A percentile compares a stretch with the other conserved stretches of the same genome.
These are phyloP conservation scores for Pseudomyrmex flavicornis DNA, from an alignment of 1,140 invertebrate genomes.

Conservation along the genomic window DNA sequence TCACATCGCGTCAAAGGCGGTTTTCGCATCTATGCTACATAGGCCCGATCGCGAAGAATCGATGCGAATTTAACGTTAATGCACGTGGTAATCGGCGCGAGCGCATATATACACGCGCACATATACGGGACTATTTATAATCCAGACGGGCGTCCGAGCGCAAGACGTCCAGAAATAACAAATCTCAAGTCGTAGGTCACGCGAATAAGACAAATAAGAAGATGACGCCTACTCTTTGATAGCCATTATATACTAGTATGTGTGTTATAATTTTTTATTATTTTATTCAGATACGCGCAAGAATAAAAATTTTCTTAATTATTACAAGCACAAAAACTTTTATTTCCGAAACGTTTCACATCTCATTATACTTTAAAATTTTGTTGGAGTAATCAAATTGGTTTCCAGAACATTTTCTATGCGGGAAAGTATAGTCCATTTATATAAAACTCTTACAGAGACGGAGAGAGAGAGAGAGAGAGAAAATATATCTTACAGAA, in stretches of 20 bases:
- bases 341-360: background rate
- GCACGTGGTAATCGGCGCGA: constrained; percentile 47
- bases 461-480: too few relatives aligned
- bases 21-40: constrained; percentile 9
- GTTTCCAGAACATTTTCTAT: too few relatives aligned
- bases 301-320: background rate
- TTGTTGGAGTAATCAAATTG: too few relatives aligned
- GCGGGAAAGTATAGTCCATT: too few relatives aligned
- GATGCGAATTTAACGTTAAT: constrained; percentile 48
- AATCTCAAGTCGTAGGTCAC: constrained; percentile 45
- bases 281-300: constrained; percentile 5
- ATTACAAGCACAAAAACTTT: background rate
- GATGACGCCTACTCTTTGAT: constrained; percentile 20
- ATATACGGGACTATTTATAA: constrained; percentile 46
- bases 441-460: too few relatives aligned
- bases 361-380: background rate
- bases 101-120: too few relatives aligned
- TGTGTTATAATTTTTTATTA: background rate
- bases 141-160: constrained; percentile 22
- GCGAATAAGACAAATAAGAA: constrained; percentile 45
- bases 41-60: constrained; percentile 33
- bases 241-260: background rate
- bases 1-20: constrained; percentile 40
- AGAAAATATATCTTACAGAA: too few relatives aligned
- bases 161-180: constrained; percentile 49